Evolutionary conservation across 2,888 invertebrate species (phyloP).

Genomic region (Hypsopygia costalis): DNA sequence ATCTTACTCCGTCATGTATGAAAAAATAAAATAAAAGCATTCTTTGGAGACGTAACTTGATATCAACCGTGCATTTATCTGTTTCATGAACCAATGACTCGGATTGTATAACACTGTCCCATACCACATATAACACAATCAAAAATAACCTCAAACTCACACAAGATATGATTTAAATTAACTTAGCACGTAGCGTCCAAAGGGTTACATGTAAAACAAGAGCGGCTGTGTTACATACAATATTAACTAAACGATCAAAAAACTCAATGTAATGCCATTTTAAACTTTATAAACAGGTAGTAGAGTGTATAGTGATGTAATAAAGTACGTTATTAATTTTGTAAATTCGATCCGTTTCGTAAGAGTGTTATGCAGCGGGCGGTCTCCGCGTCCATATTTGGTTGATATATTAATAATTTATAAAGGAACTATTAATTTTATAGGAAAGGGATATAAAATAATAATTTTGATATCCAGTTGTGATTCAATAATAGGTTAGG

Average conservation of each 20-base stretch:
- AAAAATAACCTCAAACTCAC: constrained; percentile 26
- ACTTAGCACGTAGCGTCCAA: constrained; percentile 28
- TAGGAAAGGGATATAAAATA: constrained; percentile 39
- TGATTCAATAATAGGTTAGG: constrained; percentile 21
- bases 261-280: too few species aligned
- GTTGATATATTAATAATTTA: constrained; percentile 58
- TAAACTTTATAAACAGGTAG: too few species aligned
- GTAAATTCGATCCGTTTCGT: constrained; percentile 24
- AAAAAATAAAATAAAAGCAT: constrained; percentile 39
- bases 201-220: constrained; percentile 43
- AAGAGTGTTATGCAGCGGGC: constrained; percentile 51
- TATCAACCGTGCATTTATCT: constrained; percentile 69
- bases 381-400: constrained; percentile 48
- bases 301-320: too few species aligned
- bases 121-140: constrained; percentile 19
- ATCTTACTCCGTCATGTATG: constrained; percentile 23
- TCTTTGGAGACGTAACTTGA: constrained; percentile 55
- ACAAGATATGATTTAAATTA: constrained; percentile 31
- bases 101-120: constrained; percentile 68
- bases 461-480: constrained; percentile 39
- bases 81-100: constrained; percentile 63
- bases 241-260: too few species aligned
- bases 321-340: constrained; percentile 2
- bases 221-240: too few species aligned
- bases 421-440: constrained; percentile 48